These are phyloP conservation scores for Himalopsyche kuldschensis DNA, from an alignment of 2,888 invertebrate genomes.

Conservation along the genomic window DNA sequence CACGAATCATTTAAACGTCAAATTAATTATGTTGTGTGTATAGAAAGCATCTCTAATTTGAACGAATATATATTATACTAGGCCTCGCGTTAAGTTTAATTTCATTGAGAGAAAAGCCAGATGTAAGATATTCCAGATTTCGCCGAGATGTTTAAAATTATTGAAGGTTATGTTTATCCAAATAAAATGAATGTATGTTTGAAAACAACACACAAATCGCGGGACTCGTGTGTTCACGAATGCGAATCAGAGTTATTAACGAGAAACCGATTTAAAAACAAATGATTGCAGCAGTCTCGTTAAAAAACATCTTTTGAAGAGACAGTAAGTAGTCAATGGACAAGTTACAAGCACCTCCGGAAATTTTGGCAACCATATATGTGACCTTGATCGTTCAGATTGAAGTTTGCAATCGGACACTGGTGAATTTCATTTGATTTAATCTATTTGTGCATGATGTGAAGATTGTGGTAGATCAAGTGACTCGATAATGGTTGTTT, in stretches of 20 bases:
- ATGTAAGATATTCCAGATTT: too few relatives aligned
- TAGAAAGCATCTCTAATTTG: too few relatives aligned
- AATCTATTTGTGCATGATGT: not conserved
- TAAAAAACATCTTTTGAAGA: too few relatives aligned
- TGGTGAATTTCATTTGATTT: not conserved
- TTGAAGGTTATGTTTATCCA: not conserved
- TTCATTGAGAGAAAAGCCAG: too few relatives aligned
- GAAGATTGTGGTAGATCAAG: not conserved
- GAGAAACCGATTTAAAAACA: too few relatives aligned
- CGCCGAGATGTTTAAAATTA: not conserved
- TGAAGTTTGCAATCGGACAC: not conserved
- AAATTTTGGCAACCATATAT: not conserved
- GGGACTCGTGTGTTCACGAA: not conserved
- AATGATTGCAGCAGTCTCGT: too few relatives aligned
- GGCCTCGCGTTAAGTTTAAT: too few relatives aligned
- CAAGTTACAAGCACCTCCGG: not conserved
- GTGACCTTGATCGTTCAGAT: not conserved
- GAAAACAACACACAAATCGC: not conserved
- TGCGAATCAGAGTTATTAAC: too few relatives aligned
- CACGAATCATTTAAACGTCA: too few relatives aligned
- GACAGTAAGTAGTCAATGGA: too few relatives aligned
- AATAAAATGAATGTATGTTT: not conserved
- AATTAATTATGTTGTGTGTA: too few relatives aligned
- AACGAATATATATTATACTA: too few relatives aligned
- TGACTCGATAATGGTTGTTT: not conserved